Evolutionary conservation across 2,888 invertebrate species (phyloP).

Genomic region (Harpalus rubripes): DNA sequence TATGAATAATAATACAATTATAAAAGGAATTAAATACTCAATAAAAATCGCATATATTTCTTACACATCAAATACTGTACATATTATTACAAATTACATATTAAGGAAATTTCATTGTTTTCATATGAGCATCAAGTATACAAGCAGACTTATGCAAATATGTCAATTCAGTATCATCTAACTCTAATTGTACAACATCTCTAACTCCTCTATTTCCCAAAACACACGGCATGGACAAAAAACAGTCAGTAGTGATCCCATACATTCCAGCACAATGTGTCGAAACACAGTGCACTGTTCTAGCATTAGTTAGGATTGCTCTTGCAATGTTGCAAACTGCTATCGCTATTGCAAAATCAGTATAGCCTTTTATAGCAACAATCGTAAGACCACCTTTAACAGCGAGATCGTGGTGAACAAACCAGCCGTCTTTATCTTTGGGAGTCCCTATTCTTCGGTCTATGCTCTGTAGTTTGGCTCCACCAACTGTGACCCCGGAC

Average conservation of each 20-base stretch:
- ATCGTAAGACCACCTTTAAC: not conserved
- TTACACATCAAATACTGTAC: not conserved
- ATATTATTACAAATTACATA: not conserved
- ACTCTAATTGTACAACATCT: not conserved
- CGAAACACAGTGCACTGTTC: constrained; percentile 79
- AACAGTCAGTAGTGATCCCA: constrained; percentile 79
- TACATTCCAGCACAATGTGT: constrained; percentile 72
- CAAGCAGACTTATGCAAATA: constrained; percentile 6
- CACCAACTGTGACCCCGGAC: constrained; percentile 83
- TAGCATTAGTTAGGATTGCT: constrained; percentile 85
- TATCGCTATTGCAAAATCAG: constrained; percentile 94
- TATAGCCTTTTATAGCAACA: constrained; percentile 82
- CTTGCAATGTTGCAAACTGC: constrained; percentile 86
- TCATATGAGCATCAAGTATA: constrained; percentile 1
- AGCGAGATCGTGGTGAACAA: constrained; percentile 77
- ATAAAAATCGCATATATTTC: too few relatives aligned
- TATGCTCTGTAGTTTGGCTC: constrained; percentile 80
- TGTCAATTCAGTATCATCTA: not conserved
- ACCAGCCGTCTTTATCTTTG: constrained; percentile 86
- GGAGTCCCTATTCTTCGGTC: constrained; percentile 79
- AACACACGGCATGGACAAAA: constrained; percentile 80
- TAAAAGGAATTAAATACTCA: too few relatives aligned
- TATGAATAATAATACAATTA: too few relatives aligned
- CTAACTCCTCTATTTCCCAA: constrained; percentile 77
- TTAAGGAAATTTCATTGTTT: not conserved